phyloP scores from a whole-genome alignment of 2,888 invertebrate species.

The Heterodera filipjevi region DNA sequence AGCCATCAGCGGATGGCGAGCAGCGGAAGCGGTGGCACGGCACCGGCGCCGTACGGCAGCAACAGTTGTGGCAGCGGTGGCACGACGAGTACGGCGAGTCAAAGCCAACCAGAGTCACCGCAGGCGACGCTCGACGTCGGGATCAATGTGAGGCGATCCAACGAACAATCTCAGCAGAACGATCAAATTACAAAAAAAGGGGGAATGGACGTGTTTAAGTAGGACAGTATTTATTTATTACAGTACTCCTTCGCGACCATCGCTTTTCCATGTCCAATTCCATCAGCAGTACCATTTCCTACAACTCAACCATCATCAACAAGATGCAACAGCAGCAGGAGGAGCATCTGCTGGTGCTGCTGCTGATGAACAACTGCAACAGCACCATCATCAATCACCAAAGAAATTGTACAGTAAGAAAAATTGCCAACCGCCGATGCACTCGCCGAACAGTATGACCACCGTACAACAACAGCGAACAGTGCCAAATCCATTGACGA shows the following conservation, averaged over 20 bases:
- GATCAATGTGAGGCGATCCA: background rate
- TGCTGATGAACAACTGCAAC: background rate
- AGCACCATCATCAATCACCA: background rate
- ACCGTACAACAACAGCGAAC: background rate
- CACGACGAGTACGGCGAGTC: background rate
- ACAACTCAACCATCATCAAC: background rate
- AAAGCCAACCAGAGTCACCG: slow-evolving; percentile 12
- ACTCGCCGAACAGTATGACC: background rate
- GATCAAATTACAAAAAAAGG: background rate
- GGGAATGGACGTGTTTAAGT: background rate
- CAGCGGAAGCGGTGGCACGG: slow-evolving; percentile 14
- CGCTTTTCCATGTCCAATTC: background rate
- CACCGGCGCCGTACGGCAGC: background rate
- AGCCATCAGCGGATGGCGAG: background rate
- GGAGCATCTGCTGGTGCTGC: background rate
- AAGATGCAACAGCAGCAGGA: background rate
- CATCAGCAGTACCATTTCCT: background rate
- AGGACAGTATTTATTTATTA: background rate
- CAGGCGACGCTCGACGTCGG: background rate
- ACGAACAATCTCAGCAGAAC: background rate
- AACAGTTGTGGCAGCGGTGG: slow-evolving; percentile 4
- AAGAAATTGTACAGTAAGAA: background rate
- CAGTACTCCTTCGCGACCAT: background rate
- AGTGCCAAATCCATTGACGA: background rate
- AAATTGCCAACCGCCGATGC: background rate